These are phyloP conservation scores for Triplophysa yarkandensis DNA, from an alignment of 2,797 vertebrate genomes.

Conservation along the genomic window DNA sequence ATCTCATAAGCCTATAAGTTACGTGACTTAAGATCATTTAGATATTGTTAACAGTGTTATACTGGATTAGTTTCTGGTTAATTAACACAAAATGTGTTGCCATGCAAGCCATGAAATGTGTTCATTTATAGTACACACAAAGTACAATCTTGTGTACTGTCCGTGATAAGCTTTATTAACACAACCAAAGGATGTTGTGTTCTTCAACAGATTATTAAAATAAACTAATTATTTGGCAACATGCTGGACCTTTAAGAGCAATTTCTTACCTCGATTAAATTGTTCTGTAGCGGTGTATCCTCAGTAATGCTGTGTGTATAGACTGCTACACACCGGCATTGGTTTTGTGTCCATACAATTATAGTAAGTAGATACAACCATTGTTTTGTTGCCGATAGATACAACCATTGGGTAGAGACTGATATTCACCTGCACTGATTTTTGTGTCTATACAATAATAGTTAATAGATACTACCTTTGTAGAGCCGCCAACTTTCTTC, in stretches of 20 bases:
- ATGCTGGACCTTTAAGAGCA: not conserved
- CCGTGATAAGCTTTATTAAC: not conserved
- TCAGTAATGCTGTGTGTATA: no score
- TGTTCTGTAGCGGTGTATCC: not conserved
- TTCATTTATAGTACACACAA: not conserved
- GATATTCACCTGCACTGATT: no score
- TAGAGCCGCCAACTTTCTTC: no score
- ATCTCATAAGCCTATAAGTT: constrained; percentile 15
- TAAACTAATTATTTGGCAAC: not conserved
- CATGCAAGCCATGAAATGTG: not conserved
- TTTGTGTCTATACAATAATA: no score
- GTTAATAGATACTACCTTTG: no score
- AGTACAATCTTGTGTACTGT: not conserved
- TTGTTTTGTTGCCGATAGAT: no score
- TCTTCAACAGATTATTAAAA: not conserved
- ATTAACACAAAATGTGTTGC: constrained; percentile 17
- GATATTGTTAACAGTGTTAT: constrained; percentile 1
- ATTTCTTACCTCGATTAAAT: not conserved
- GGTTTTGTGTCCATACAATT: no score
- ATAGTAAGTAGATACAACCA: no score
- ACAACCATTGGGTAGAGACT: no score
- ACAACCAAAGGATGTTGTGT: not conserved
- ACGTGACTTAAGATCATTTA: not conserved
- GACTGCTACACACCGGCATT: no score
- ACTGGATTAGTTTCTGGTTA: constrained; percentile 9